Evolutionary conservation across 2,797 vertebrate species (phyloP).

Genomic region (Luscinia megarhynchos): DNA sequence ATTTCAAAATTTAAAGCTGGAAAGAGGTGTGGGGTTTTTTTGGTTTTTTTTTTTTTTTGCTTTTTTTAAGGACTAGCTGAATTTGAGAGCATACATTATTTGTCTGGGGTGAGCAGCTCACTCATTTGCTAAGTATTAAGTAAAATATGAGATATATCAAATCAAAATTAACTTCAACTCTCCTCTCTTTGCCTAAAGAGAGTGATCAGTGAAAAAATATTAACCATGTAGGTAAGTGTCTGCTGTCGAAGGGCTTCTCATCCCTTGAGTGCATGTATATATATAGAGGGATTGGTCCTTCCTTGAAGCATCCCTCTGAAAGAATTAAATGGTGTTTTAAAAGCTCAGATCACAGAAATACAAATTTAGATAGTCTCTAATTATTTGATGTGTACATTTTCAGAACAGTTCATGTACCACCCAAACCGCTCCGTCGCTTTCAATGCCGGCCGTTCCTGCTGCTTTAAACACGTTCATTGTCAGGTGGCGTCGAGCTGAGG

Average conservation of each 20-base stretch:
- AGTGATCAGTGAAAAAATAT: fast-evolving
- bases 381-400: neutral
- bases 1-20: neutral
- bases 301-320: neutral
- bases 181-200: neutral
- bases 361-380: neutral
- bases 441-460: neutral
- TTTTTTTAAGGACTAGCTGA: neutral
- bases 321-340: neutral
- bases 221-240: neutral
- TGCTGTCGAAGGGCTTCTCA: neutral
- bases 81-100: neutral
- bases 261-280: neutral
- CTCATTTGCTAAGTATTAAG: neutral
- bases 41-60: no score
- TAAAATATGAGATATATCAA: neutral
- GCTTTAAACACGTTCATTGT: neutral
- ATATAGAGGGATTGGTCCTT: neutral
- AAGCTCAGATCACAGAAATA: neutral
- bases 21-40: no score
- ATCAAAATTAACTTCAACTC: neutral
- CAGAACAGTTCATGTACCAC: neutral
- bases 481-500: neutral
- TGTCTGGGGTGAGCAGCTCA: neutral
- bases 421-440: neutral